Percentiles rank a stretch among this genome's conserved stretches.
Conservation (phyloP, 2,888 invertebrate genomes). For the Agrotis ipsilon region DNA sequence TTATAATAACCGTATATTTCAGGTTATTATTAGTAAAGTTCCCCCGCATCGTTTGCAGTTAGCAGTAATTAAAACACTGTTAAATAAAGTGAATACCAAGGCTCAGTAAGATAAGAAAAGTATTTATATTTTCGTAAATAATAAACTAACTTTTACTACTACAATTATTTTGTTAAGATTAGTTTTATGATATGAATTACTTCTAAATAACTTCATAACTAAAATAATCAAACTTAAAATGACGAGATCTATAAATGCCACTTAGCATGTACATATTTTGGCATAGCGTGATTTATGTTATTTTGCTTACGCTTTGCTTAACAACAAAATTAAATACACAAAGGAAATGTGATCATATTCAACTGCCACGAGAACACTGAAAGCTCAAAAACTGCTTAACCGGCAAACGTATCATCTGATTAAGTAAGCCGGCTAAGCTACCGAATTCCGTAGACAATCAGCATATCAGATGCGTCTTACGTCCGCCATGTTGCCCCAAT, state of each 20-base stretch:
- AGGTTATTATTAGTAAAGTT: background rate
- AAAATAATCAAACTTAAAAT: background rate
- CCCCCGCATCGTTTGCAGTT: background rate
- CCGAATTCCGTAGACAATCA: slow-evolving; percentile 10
- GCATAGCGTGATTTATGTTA: background rate
- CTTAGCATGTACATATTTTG: background rate
- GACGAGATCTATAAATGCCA: background rate
- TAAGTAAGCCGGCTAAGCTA: slow-evolving; percentile 1
- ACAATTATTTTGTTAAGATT: no score
- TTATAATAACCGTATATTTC: background rate
- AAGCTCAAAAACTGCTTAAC: no score
- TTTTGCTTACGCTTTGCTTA: background rate
- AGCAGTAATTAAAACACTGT: background rate
- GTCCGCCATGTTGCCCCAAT: slow-evolving; percentile 22
- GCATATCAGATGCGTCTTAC: slow-evolving; percentile 13
- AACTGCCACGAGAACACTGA: no score
- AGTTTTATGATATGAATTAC: no score
- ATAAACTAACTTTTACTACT: no score
- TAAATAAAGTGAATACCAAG: background rate
- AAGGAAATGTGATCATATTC: background rate
- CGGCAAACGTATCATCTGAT: background rate
- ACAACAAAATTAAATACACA: background rate
- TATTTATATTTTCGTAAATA: no score
- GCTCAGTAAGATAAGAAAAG: no score
- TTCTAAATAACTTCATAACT: background rate